Base-by-base conservation (phyloP, 30 jellyfish, hydroid and myxozoan species). In the Aurelia aurita complex sp. Pacific region DNA sequence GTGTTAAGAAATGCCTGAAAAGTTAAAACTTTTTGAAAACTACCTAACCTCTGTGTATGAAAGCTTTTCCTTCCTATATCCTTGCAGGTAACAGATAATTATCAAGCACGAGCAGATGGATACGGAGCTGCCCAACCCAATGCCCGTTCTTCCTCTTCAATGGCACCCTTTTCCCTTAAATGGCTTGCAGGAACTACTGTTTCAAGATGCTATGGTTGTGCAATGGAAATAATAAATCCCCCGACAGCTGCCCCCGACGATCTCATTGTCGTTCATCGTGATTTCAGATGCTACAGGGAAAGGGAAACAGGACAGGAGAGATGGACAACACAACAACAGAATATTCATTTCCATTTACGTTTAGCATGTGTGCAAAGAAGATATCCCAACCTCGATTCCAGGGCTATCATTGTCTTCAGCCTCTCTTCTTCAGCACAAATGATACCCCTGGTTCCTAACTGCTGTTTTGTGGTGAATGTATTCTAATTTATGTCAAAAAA, bases 181-280 rank as follows among this genome's bases (percentile, higher is more conserved):
- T 67, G 77, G 77, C 52, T 67, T 14, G 61, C 77, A 36, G 77
- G 77, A 14, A 67, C 77, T 23, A 67, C 18, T 3, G 77, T 67
- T 32, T 67, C 77, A 46, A 46, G 57, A 34, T 67, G 77, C 77
- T 67, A 67, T 67, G 77, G 77, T 23, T 67, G 77, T 34, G 43
- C 61, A 16, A 17, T 19, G 18, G 52, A 17, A n/a, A 67, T 67
- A 19, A 36, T 6, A 32, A 67, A 67, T 34, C 77, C 77, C 17
- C 77, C 77, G 5, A 17, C 18, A 23, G 36, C 10, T 67, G 52
- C n/a, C 18, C 51, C 77, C 8, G 77, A 67, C 77, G 77, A 67
- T 36, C 16, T 67, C 23, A 8, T 67, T 32, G 13, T 34, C 18
- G 77, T 67, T 67, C 52, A 67, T 67, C 77, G 77, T 5, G 55